Percentiles rank a stretch among this genome's conserved stretches.
These are phyloP conservation scores for Xestia c-nigrum DNA, from an alignment of 2,888 invertebrate species.

Conservation along the genomic window DNA sequence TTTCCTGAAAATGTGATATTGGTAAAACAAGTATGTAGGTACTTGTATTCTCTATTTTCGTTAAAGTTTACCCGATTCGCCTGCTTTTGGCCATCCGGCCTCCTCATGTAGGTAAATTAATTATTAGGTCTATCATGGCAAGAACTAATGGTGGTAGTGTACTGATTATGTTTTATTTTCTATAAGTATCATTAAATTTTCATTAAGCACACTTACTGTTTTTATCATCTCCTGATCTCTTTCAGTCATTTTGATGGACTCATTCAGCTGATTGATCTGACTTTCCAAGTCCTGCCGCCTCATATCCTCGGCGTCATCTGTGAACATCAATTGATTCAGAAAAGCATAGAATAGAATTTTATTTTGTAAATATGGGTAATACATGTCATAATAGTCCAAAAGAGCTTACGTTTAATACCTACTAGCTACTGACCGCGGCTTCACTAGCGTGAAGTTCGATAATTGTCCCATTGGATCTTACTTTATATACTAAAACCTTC, in stretches of 20 bases:
- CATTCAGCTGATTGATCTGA: constrained; percentile 89
- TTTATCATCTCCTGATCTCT: constrained; percentile 90
- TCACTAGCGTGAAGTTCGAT: too few species aligned
- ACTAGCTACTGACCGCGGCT: too few species aligned
- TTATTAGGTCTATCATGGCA: neutral
- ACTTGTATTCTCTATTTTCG: neutral
- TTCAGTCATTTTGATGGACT: constrained; percentile 91
- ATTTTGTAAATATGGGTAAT: too few species aligned
- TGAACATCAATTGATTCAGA: constrained; percentile 49
- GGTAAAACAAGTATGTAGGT: neutral
- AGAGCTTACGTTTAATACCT: neutral
- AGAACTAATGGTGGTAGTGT: neutral
- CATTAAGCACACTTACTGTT: constrained; percentile 70
- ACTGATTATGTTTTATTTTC: neutral
- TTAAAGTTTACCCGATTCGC: neutral
- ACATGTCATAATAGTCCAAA: too few species aligned
- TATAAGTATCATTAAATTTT: neutral
- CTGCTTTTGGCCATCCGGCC: too few species aligned
- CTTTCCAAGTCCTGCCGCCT: constrained; percentile 88
- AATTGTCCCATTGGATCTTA: too few species aligned
- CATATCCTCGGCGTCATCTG: constrained; percentile 89
- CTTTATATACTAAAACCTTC: too few species aligned
- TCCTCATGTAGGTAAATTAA: neutral
- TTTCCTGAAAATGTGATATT: constrained; percentile 82
- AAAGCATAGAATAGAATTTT: neutral